Percentiles rank a stretch among this genome's conserved stretches.
Conservation (phyloP, 2,797 vertebrate genomes). For the Sebastes elongatus region DNA sequence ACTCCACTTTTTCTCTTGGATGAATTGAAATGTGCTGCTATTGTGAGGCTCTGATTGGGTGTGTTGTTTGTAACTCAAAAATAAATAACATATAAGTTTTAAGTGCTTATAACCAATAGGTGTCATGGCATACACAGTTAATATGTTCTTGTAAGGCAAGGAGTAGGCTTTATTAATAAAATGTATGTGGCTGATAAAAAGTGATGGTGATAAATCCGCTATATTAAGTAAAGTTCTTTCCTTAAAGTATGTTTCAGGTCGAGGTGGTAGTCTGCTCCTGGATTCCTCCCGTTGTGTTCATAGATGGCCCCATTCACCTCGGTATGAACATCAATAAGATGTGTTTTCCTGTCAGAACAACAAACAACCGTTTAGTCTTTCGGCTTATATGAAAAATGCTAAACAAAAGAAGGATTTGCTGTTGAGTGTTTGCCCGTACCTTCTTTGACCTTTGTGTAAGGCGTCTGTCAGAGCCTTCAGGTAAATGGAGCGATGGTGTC, state of each 20-base stretch:
- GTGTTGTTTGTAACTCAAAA: no score
- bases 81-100: neutral
- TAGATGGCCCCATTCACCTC: slow-evolving; percentile 85
- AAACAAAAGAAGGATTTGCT: neutral
- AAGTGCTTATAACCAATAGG: slow-evolving; percentile 31
- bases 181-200: no score
- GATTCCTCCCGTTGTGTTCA: slow-evolving; percentile 80
- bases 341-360: slow-evolving; percentile 80
- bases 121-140: slow-evolving; percentile 31
- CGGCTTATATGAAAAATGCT: neutral
- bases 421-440: slow-evolving; percentile 55
- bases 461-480: slow-evolving; percentile 81
- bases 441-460: slow-evolving; percentile 71
- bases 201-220: neutral
- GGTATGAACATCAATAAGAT: slow-evolving; percentile 85
- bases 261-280: slow-evolving; percentile 76
- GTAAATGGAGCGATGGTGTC: slow-evolving; percentile 80
- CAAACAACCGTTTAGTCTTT: slow-evolving; percentile 27
- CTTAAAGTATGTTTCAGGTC: slow-evolving; percentile 88
- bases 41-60: neutral
- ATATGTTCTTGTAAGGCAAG: slow-evolving; percentile 1
- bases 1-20: neutral
- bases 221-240: slow-evolving; percentile 83
- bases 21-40: neutral
- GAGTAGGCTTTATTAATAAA: neutral